Conservation (phyloP, 2,113 vertebrate species). For the Nerophis lumbriciformis region DNA sequence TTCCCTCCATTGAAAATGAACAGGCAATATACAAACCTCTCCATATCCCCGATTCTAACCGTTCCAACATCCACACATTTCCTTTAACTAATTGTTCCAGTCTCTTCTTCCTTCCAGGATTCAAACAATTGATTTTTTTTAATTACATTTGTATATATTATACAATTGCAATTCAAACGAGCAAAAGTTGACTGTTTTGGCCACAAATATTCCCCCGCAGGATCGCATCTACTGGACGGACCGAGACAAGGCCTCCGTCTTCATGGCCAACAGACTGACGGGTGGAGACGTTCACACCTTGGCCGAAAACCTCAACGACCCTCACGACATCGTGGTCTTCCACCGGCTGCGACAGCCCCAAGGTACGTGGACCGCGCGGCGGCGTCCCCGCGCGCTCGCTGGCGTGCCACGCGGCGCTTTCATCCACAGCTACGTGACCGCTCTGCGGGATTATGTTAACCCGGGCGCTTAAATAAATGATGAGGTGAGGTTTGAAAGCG, state of each 20-base stretch:
- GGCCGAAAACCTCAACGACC: conserved; percentile 94
- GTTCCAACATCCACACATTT: no score
- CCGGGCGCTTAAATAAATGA: conserved; percentile 37
- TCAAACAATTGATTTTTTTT: no score
- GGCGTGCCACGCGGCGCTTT: background rate
- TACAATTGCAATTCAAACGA: no score
- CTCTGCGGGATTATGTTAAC: background rate
- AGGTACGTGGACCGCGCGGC: conserved; percentile 67
- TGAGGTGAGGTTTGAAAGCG: conserved; percentile 16
- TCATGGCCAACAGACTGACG: conserved; percentile 89
- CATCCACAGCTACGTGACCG: conserved; percentile 8
- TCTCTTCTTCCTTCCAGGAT: no score
- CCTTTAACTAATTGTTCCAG: no score
- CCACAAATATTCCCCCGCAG: conserved; percentile 57
- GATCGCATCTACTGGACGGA: conserved; percentile 98
- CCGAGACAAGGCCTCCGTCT: conserved; percentile 88
- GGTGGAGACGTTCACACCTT: conserved; percentile 83
- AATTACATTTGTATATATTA: no score
- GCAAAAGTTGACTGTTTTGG: no score
- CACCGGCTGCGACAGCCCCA: conserved; percentile 90
- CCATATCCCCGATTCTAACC: no score
- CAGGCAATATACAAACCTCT: no score
- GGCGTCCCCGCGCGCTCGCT: background rate
- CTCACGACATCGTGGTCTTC: conserved; percentile 91
- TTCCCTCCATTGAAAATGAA: no score